These are phyloP conservation scores for Epizoanthus illoricatus DNA, from an alignment of 92 coral and sea anemone genomes.

Conservation along the genomic window DNA sequence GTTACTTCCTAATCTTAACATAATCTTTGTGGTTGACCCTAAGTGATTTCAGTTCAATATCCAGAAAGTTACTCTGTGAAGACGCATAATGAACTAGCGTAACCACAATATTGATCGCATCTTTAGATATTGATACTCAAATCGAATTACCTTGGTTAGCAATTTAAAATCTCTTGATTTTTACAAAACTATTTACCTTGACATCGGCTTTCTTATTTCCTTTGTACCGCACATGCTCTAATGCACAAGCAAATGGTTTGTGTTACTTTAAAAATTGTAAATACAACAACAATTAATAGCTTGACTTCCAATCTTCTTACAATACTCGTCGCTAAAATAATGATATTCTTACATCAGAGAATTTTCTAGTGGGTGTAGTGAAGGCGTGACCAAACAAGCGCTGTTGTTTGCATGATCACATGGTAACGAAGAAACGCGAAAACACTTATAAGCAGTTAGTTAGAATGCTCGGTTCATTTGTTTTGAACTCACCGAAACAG, in stretches of 20 bases:
- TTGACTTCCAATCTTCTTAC: not conserved
- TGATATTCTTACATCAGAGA: constrained; percentile 35
- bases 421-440: constrained; percentile 12
- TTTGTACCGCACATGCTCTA: not conserved
- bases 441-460: constrained; percentile 14
- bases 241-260: not conserved
- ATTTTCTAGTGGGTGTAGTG: constrained; percentile 37
- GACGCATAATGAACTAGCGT: constrained; percentile 14
- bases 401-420: constrained; percentile 32
- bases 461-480: not conserved
- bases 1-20: not conserved
- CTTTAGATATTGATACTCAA: constrained; percentile 8
- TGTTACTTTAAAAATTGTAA: not conserved
- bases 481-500: not conserved
- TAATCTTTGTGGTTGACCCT: not conserved
- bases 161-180: not conserved
- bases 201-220: not conserved
- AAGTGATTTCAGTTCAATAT: constrained; percentile 6
- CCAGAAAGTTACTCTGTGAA: not conserved
- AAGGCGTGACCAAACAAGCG: constrained; percentile 44
- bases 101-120: constrained; percentile 5
- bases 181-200: not conserved
- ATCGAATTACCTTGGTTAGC: constrained; percentile 3
- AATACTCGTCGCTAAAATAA: not conserved
- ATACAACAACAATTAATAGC: not conserved